Percentiles rank a stretch among this genome's conserved stretches.
Conservation (phyloP, 2,113 vertebrate genomes). For the Pteruthius melanotis region DNA sequence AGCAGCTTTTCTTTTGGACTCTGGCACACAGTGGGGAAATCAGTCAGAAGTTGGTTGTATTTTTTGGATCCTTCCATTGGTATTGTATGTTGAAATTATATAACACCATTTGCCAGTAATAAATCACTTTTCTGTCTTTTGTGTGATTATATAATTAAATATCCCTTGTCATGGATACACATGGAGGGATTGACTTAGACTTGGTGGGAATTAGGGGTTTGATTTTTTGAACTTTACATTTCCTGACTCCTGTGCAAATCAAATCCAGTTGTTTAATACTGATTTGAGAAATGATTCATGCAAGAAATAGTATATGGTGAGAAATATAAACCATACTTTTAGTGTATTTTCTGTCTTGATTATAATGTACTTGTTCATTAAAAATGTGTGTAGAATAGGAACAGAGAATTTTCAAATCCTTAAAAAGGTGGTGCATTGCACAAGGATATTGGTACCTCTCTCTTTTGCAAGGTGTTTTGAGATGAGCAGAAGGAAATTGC, state of each 20-base stretch:
- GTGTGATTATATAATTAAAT: conserved; percentile 50
- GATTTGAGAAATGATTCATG: conserved; percentile 46
- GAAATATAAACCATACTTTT: conserved; percentile 17
- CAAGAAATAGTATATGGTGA: conserved; percentile 5
- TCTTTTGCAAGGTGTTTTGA: background rate
- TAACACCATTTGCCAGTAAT: conserved; percentile 42
- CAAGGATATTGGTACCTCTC: background rate
- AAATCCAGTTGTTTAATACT: conserved; percentile 43
- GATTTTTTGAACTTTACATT: conserved; percentile 60
- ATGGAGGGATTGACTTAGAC: conserved; percentile 29
- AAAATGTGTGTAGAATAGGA: conserved; percentile 27
- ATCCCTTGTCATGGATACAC: conserved; percentile 11
- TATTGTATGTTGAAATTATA: conserved; percentile 47
- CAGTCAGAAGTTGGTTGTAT: conserved; percentile 30
- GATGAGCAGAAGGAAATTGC: background rate
- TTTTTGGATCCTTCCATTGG: conserved; percentile 47
- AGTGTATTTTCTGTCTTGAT: conserved; percentile 17
- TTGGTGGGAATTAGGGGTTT: conserved; percentile 45
- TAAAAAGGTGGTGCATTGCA: background rate
- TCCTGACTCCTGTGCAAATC: conserved; percentile 64
- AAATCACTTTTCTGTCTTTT: conserved; percentile 39
- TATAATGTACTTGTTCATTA: conserved; percentile 30
- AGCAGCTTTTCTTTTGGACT: conserved; percentile 27
- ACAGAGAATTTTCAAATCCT: conserved; percentile 16
- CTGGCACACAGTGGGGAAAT: background rate